These are phyloP conservation scores for Eurosta solidaginis DNA, from an alignment of 1,140 invertebrate genomes.

Conservation along the genomic window DNA sequence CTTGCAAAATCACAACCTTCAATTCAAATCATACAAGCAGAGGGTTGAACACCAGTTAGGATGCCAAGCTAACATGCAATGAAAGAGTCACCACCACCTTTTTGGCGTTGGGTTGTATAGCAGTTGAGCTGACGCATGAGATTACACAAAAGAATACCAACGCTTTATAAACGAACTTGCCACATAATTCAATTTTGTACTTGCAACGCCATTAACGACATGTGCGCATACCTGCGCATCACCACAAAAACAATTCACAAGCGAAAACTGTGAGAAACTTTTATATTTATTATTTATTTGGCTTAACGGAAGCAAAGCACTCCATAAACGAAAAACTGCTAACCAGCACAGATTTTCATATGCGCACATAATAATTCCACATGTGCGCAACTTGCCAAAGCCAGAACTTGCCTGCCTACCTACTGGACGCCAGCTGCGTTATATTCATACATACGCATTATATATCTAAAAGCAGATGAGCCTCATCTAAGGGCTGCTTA, in stretches of 20 bases:
- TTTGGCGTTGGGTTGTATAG: too few species aligned
- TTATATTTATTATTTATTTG: neutral
- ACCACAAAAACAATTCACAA: neutral
- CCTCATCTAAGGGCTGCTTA: neutral
- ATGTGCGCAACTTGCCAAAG: neutral
- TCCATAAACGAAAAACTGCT: neutral
- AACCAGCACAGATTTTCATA: neutral
- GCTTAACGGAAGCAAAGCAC: too few species aligned
- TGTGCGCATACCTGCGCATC: constrained; percentile 26
- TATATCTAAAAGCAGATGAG: too few species aligned
- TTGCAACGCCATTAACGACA: constrained; percentile 20
- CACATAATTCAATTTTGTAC: constrained; percentile 8
- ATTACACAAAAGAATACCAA: neutral
- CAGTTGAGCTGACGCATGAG: neutral
- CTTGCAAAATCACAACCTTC: constrained; percentile 8
- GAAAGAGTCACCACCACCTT: neutral
- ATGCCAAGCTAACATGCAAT: neutral
- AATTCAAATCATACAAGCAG: neutral
- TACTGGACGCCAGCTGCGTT: too few species aligned
- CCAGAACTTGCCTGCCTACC: too few species aligned
- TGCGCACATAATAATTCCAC: neutral
- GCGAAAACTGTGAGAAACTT: constrained; percentile 1
- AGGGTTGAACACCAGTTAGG: neutral
- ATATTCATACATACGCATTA: too few species aligned
- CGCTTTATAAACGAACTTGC: neutral